These are phyloP conservation scores for Eira barbara DNA, from an alignment of 2,113 vertebrate species.

Conservation along the genomic window DNA sequence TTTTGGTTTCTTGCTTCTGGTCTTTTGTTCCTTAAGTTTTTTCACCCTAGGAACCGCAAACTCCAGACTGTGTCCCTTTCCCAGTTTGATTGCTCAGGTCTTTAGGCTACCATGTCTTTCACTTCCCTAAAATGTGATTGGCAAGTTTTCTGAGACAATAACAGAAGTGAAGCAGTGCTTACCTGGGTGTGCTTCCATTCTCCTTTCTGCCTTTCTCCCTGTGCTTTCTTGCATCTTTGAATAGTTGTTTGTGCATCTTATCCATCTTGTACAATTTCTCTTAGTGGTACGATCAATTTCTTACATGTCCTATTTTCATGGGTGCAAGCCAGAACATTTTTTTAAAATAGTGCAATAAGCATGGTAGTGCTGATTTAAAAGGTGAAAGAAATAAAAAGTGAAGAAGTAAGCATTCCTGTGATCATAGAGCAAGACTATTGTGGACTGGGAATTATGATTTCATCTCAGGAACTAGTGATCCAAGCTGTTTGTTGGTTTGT, in stretches of 20 bases:
- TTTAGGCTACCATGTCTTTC: background rate
- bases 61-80: background rate
- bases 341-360: background rate
- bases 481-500: background rate
- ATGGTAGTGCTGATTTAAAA: background rate
- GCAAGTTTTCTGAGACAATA: background rate
- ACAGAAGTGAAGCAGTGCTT: fast-evolving
- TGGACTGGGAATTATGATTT: background rate
- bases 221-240: background rate
- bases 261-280: background rate
- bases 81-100: background rate
- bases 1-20: background rate
- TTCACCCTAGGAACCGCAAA: background rate
- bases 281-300: background rate
- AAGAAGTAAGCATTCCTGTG: background rate
- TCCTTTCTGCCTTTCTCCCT: background rate
- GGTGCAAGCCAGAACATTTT: background rate
- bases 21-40: background rate
- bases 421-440: background rate
- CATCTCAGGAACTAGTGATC: background rate
- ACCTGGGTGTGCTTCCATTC: background rate
- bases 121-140: background rate
- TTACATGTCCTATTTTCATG: background rate
- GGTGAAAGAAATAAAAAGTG: background rate
- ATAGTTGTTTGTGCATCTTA: background rate